These are phyloP conservation scores for Neodiprion lecontei DNA, from an alignment of 1,140 invertebrate genomes.

Conservation along the genomic window DNA sequence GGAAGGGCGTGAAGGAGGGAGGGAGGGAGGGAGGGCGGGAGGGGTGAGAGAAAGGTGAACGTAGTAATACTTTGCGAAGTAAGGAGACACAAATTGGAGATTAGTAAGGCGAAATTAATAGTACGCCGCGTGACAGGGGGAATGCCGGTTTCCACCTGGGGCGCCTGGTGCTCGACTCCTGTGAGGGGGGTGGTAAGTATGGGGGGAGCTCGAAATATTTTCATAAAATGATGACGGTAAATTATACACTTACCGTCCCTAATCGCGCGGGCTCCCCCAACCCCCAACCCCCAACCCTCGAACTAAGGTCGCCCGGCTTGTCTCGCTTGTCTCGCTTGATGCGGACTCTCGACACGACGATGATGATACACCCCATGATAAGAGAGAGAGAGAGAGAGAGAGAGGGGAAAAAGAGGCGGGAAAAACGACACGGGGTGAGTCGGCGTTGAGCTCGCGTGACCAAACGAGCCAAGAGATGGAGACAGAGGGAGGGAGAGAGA, in stretches of 20 bases:
- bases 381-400: background rate
- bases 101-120: slow-evolving; percentile 55
- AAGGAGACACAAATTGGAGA: slow-evolving; percentile 52
- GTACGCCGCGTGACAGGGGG: slow-evolving; percentile 43
- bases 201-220: background rate
- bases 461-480: background rate
- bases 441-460: background rate
- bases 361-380: background rate
- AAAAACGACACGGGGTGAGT: background rate
- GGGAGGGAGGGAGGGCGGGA: background rate
- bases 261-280: background rate
- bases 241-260: background rate
- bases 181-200: background rate
- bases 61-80: slow-evolving; percentile 39
- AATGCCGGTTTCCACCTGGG: slow-evolving; percentile 45
- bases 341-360: no score
- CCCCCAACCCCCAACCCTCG: no score
- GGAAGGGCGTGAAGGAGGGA: background rate
- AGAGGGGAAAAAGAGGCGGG: background rate
- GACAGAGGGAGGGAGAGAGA: background rate
- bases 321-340: no score
- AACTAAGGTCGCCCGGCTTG: no score
- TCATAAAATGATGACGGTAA: background rate
- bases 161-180: background rate
- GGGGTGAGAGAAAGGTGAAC: slow-evolving; percentile 15